These are phyloP conservation scores for Agrotis segetum DNA, from an alignment of 2,888 invertebrate genomes.

Conservation along the genomic window DNA sequence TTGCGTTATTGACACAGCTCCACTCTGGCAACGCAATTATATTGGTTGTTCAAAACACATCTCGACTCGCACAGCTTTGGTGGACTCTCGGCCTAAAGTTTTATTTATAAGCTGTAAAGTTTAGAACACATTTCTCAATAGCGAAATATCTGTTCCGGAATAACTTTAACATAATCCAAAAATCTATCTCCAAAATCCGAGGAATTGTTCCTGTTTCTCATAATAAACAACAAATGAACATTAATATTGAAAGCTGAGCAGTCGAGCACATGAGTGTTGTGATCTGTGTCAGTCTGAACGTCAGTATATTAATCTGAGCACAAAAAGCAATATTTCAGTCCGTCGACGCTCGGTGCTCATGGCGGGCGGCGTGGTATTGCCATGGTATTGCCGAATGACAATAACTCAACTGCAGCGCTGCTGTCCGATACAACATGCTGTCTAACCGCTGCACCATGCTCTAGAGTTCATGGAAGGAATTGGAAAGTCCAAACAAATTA, in stretches of 20 bases:
- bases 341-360: conserved; percentile 19
- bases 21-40: too few species aligned
- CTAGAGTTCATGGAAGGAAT: conserved; percentile 38
- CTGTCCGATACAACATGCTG: conserved; percentile 57
- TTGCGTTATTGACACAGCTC: too few species aligned
- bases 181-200: neutral
- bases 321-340: conserved; percentile 59
- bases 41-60: too few species aligned
- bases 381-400: conserved; percentile 54
- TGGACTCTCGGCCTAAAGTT: too few species aligned
- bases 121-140: neutral
- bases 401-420: conserved; percentile 64
- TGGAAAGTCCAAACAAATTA: neutral
- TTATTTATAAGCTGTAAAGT: neutral
- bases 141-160: neutral
- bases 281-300: conserved; percentile 5
- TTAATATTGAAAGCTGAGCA: conserved; percentile 11
- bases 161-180: neutral
- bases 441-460: conserved; percentile 20
- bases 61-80: too few species aligned
- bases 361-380: conserved; percentile 53
- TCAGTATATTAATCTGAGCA: conserved; percentile 45
- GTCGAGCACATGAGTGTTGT: conserved; percentile 13
- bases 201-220: neutral
- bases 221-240: conserved; percentile 18